Conservation (phyloP, 2,113 vertebrate genomes). For the Ochotona curzoniae region DNA sequence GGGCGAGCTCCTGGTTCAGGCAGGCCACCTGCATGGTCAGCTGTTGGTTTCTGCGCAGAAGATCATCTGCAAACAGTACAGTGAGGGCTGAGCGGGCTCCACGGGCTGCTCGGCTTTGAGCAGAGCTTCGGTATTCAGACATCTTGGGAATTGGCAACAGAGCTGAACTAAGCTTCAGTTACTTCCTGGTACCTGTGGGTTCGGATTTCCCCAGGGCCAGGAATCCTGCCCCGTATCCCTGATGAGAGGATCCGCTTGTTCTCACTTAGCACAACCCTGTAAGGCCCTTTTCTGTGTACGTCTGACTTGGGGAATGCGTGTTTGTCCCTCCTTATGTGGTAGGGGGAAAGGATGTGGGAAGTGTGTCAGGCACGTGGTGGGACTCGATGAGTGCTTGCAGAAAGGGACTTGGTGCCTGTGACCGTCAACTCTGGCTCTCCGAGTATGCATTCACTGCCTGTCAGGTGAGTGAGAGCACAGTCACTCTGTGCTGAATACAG, state of each 20-base stretch:
- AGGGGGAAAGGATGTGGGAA: slow-evolving; percentile 39
- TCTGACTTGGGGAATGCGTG: slow-evolving; percentile 32
- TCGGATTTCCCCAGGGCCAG: slow-evolving; percentile 31
- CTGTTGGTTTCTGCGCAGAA: slow-evolving; percentile 79
- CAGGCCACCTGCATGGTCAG: slow-evolving; percentile 80
- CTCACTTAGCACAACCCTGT: neutral
- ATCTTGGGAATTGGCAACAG: neutral
- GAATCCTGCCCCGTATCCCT: neutral
- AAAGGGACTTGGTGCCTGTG: slow-evolving; percentile 37
- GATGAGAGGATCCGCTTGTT: neutral
- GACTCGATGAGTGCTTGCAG: neutral
- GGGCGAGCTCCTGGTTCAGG: slow-evolving; percentile 83
- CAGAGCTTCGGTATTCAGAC: neutral
- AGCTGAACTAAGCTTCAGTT: slow-evolving; percentile 38
- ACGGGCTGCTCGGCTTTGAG: neutral
- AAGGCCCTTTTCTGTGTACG: slow-evolving; percentile 23
- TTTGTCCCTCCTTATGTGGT: neutral
- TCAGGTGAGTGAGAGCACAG: neutral
- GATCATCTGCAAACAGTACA: slow-evolving; percentile 77
- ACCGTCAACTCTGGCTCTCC: neutral
- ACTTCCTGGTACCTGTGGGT: neutral
- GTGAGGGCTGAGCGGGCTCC: slow-evolving; percentile 45
- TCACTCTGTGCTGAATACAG: slow-evolving; percentile 1
- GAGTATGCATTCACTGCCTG: neutral
- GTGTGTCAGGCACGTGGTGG: neutral